A percentile compares a stretch with the other conserved stretches of the same genome.
These are phyloP conservation scores for Muscicapa striata DNA, from an alignment of 2,797 vertebrate genomes.

Conservation along the genomic window DNA sequence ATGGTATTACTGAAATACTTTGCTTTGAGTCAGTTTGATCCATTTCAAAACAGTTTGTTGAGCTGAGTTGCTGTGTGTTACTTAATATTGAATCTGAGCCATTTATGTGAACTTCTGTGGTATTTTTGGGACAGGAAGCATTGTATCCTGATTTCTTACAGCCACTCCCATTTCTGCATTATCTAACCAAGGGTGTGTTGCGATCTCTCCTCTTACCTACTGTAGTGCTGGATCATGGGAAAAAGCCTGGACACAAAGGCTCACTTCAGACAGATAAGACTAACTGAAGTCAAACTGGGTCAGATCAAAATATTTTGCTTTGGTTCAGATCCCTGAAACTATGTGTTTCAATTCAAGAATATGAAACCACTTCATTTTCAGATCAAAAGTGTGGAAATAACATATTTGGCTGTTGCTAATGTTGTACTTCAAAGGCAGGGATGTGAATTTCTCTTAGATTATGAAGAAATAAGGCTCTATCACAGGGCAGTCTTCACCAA, in stretches of 20 bases:
- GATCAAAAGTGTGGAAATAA: neutral
- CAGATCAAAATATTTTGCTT: neutral
- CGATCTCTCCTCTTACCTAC: neutral
- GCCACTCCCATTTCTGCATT: neutral
- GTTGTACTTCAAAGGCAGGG: neutral
- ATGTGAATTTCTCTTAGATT: neutral
- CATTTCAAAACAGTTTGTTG: slow-evolving; percentile 34
- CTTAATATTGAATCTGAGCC: neutral
- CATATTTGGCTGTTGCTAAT: neutral
- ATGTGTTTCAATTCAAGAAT: neutral
- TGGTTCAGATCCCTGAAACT: neutral
- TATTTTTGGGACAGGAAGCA: neutral
- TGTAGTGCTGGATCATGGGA: neutral
- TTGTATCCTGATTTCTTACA: neutral
- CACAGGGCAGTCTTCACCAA: neutral
- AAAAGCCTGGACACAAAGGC: neutral
- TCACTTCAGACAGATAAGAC: neutral
- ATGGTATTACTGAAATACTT: slow-evolving; percentile 34
- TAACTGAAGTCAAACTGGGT: neutral
- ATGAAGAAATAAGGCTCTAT: neutral
- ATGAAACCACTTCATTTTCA: neutral
- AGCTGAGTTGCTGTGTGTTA: neutral
- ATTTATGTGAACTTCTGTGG: neutral
- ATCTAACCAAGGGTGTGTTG: neutral
- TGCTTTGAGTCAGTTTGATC: slow-evolving; percentile 17